These are phyloP conservation scores for Dromaius novaehollandiae DNA, from an alignment of 2,113 vertebrate genomes.

Conservation along the genomic window DNA sequence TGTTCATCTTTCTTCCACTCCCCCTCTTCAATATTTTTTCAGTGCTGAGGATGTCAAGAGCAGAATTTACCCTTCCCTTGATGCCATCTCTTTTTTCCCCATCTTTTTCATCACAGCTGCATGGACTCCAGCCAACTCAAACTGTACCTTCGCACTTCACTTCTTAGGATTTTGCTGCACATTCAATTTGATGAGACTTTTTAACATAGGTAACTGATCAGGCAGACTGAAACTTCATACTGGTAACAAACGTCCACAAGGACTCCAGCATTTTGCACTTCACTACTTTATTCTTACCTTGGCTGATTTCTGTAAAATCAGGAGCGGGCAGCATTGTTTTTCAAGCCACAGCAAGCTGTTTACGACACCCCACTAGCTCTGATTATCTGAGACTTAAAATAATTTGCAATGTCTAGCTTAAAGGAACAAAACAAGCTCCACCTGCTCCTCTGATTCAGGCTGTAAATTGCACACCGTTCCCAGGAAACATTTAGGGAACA, in stretches of 20 bases:
- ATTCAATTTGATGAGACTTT: background rate
- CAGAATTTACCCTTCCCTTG: constrained; percentile 67
- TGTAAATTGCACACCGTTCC: background rate
- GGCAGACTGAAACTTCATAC: background rate
- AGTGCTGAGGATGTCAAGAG: constrained; percentile 47
- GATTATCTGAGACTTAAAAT: background rate
- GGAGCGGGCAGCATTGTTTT: background rate
- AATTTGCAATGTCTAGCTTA: background rate
- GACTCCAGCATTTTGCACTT: background rate
- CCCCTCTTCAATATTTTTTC: constrained; percentile 29
- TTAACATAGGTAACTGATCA: background rate
- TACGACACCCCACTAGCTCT: background rate
- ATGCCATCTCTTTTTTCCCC: constrained; percentile 4
- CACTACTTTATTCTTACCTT: background rate
- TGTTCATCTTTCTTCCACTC: constrained; percentile 43
- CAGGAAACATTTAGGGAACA: background rate
- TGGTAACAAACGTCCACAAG: background rate
- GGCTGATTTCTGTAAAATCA: background rate
- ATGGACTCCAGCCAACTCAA: constrained; percentile 50
- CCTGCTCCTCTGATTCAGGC: background rate
- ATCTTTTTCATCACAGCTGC: constrained; percentile 59
- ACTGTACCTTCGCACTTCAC: constrained; percentile 26
- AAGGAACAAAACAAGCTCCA: background rate
- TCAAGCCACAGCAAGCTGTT: background rate
- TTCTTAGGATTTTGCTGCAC: background rate